These are phyloP conservation scores for Etheostoma spectabile DNA, from an alignment of 2,113 vertebrate genomes.

Conservation along the genomic window DNA sequence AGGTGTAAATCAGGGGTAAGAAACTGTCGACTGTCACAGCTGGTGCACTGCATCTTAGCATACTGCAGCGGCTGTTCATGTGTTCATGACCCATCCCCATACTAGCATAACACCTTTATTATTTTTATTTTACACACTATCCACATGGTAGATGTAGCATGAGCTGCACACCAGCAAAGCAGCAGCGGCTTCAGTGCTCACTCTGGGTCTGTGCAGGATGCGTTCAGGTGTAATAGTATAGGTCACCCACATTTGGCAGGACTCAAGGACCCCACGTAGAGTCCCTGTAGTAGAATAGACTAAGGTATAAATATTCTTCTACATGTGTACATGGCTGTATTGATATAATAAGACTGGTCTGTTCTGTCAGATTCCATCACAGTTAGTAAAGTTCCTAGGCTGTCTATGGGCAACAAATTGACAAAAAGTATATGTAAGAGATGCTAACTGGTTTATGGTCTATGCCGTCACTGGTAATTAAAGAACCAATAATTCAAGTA, in stretches of 20 bases:
- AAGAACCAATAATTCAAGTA: too few relatives aligned
- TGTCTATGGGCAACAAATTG: neutral
- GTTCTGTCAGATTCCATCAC: neutral
- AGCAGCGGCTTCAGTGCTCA: neutral
- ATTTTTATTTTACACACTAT: too few relatives aligned
- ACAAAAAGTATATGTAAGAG: too few relatives aligned
- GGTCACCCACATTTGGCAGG: neutral
- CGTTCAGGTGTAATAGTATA: neutral
- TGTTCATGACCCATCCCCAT: too few relatives aligned
- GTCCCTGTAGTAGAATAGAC: too few relatives aligned
- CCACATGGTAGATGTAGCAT: neutral
- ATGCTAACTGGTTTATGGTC: too few relatives aligned
- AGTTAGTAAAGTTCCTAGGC: neutral
- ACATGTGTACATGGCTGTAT: neutral
- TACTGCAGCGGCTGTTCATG: neutral
- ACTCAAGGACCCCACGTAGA: neutral
- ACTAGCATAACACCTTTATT: neutral
- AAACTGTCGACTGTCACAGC: neutral
- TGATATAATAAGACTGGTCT: neutral
- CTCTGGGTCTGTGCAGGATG: neutral
- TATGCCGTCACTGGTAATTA: too few relatives aligned
- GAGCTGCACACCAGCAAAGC: neutral
- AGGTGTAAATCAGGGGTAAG: too few relatives aligned
- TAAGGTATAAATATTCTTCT: neutral
- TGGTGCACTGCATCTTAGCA: neutral